Evolutionary conservation across 2,113 vertebrate genomes (phyloP).

Genomic region (Mesocricetus auratus): DNA sequence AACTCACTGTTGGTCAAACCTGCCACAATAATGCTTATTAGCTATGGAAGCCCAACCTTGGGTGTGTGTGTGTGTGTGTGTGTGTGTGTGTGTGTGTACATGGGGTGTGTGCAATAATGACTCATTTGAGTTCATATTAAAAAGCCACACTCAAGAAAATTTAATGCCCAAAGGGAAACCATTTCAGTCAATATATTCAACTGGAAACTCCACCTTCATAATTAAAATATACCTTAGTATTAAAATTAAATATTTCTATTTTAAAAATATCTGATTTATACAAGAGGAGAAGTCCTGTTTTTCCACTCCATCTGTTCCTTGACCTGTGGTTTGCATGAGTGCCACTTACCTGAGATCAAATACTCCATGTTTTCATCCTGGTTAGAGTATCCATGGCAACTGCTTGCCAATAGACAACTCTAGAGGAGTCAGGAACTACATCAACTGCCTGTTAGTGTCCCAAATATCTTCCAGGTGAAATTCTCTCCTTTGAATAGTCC

Average conservation of each 20-base stretch:
- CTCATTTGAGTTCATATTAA: not conserved
- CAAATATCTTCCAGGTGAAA: not conserved
- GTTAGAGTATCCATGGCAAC: not conserved
- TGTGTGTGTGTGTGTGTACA: not conserved
- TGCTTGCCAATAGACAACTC: not conserved
- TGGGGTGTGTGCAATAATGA: not conserved
- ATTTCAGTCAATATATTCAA: not conserved
- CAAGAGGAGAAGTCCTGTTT: not conserved
- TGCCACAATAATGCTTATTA: not conserved
- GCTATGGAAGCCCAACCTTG: not conserved
- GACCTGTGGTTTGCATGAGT: slow-evolving; percentile 15
- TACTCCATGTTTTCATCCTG: not conserved
- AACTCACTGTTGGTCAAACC: not conserved
- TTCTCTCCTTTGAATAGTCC: not conserved
- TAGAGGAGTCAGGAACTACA: not conserved
- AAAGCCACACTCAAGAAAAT: not conserved
- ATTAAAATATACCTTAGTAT: not conserved
- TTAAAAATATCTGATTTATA: slow-evolving; percentile 4
- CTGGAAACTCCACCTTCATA: not conserved
- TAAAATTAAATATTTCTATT: not conserved
- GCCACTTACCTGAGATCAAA: not conserved
- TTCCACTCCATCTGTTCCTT: slow-evolving; percentile 60
- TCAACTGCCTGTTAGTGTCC: not conserved
- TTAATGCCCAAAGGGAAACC: not conserved
- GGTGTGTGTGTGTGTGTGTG: not conserved